Conservation (phyloP, 2,888 invertebrate genomes). For the Cheilosia vernalis region DNA sequence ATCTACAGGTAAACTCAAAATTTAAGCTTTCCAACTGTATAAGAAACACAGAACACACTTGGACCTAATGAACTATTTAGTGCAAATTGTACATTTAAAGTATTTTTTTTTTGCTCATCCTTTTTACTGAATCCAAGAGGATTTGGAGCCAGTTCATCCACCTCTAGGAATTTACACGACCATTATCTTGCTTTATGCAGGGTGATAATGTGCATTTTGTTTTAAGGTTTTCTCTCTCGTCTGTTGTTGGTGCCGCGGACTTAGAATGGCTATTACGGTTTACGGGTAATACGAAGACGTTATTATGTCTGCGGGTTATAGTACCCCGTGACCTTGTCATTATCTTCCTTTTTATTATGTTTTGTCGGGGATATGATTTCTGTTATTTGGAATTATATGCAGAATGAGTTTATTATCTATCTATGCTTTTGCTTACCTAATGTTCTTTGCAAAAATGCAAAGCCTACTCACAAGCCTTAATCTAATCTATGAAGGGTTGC, state of each 20-base stretch:
- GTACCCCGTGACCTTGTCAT: conserved; percentile 48
- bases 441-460: no score
- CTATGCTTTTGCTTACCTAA: no score
- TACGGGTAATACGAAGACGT: conserved; percentile 57
- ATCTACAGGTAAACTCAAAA: conserved; percentile 69
- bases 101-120: neutral
- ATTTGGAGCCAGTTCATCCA: conserved; percentile 48
- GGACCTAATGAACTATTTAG: conserved; percentile 65
- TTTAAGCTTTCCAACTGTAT: conserved; percentile 9
- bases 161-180: conserved; percentile 29
- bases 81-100: conserved; percentile 24
- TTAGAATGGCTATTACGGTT: conserved; percentile 25
- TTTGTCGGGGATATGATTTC: neutral
- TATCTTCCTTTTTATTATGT: conserved; percentile 43
- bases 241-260: conserved; percentile 15
- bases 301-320: conserved; percentile 61
- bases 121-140: neutral
- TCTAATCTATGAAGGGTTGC: no score
- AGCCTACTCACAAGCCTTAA: no score
- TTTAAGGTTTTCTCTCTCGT: conserved; percentile 18
- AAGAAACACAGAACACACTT: conserved; percentile 48
- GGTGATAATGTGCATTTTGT: conserved; percentile 52
- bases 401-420: no score
- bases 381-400: no score
- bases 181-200: conserved; percentile 47